Evolutionary conservation across 2,113 vertebrate genomes (phyloP).

Genomic region (Scophthalmus maximus): DNA sequence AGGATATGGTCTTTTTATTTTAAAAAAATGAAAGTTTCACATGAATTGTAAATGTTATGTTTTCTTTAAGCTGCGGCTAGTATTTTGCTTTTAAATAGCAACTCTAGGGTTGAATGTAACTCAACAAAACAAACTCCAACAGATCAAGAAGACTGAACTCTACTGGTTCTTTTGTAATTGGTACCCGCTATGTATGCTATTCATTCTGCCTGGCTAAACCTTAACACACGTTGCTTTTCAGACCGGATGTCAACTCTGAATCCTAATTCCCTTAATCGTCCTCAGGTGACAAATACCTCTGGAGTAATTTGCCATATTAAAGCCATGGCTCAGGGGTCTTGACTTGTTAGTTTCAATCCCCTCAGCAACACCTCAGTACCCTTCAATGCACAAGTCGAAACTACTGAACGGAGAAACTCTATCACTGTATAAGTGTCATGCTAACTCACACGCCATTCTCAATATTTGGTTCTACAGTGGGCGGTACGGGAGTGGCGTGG

Average conservation of each 20-base stretch:
- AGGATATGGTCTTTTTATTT: background rate
- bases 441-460: conserved; percentile 35
- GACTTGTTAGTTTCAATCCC: conserved; percentile 52
- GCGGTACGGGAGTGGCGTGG: too few relatives aligned
- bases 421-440: conserved; percentile 18
- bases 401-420: conserved; percentile 31
- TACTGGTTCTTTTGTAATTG: conserved; percentile 23
- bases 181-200: conserved; percentile 11
- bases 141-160: conserved; percentile 5
- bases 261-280: conserved; percentile 67
- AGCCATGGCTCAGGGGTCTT: conserved; percentile 50
- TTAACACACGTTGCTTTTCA: conserved; percentile 45
- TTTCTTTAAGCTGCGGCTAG: background rate
- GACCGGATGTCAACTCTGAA: conserved; percentile 50
- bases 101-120: conserved; percentile 9
- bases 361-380: conserved; percentile 56
- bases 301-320: conserved; percentile 69
- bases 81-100: background rate
- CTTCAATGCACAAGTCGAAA: conserved; percentile 56
- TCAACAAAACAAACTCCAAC: conserved; percentile 13
- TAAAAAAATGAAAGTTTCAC: background rate
- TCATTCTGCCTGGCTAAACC: conserved; percentile 58
- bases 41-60: background rate
- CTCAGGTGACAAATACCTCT: conserved; percentile 74
- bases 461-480: conserved; percentile 28